Conservation (phyloP, 2,888 invertebrate genomes). For the Brachyptera risi region DNA sequence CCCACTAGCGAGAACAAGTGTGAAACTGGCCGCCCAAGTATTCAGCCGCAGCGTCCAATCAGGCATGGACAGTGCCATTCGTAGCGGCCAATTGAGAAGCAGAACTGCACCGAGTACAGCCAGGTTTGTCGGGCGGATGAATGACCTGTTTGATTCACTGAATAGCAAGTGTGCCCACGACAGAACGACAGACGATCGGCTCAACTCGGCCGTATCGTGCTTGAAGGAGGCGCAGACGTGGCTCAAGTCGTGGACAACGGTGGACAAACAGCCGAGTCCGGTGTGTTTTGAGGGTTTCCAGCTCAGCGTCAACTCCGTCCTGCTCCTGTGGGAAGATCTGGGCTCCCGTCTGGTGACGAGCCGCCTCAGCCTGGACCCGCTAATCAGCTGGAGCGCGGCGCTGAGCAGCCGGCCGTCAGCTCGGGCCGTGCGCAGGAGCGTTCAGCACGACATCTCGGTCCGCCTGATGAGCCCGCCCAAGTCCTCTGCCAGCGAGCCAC, state of each 20-base stretch:
- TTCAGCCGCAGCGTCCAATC: too few species aligned
- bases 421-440: conserved; percentile 28
- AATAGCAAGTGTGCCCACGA: too few species aligned
- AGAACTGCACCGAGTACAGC: too few species aligned
- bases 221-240: too few species aligned
- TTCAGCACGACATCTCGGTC: conserved; percentile 32
- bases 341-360: conserved; percentile 31
- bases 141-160: too few species aligned
- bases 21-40: conserved; percentile 35
- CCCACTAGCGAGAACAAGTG: conserved; percentile 36
- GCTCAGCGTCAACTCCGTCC: conserved; percentile 35
- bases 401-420: conserved; percentile 33
- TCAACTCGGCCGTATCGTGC: too few species aligned
- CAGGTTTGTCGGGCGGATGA: too few species aligned
- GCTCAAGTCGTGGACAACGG: too few species aligned
- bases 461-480: conserved; percentile 17
- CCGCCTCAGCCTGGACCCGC: conserved; percentile 35
- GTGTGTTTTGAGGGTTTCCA: conserved; percentile 36
- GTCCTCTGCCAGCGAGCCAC: conserved; percentile 31
- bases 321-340: conserved; percentile 34
- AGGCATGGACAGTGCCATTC: too few species aligned
- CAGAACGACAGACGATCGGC: too few species aligned
- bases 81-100: too few species aligned
- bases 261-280: conserved; percentile 27
- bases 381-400: conserved; percentile 36